Evolutionary conservation across 2,888 invertebrate genomes (phyloP).

Genomic region (Nomada fucata): DNA sequence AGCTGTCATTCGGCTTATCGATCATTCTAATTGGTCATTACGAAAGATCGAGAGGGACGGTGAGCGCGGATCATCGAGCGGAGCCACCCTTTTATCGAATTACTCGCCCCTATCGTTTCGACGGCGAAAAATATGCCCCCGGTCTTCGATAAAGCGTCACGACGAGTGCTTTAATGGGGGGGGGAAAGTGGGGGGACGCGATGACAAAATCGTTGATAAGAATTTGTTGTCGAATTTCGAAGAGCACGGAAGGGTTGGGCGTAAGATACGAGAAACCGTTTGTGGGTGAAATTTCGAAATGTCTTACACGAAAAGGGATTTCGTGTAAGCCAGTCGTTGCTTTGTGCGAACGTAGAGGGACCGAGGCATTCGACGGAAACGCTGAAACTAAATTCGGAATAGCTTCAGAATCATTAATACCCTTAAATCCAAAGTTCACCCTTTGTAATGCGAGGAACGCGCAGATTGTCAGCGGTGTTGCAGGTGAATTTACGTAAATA

Average conservation of each 20-base stretch:
- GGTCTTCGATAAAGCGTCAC: too few species aligned
- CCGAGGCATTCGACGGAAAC: too few species aligned
- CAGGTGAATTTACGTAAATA: neutral
- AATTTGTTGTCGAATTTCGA: neutral
- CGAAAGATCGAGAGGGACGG: constrained; percentile 20
- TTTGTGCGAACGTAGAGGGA: too few species aligned
- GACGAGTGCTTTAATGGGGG: neutral
- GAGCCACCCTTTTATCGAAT: constrained; percentile 18
- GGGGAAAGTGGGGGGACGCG: too few species aligned
- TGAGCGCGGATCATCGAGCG: neutral
- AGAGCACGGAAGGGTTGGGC: neutral
- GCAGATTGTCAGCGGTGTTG: too few species aligned
- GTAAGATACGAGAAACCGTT: neutral
- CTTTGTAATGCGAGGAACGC: too few species aligned
- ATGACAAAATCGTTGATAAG: too few species aligned
- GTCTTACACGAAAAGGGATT: too few species aligned
- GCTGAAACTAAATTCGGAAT: neutral
- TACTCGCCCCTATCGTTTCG: neutral
- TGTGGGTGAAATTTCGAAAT: too few species aligned
- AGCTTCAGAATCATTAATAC: neutral
- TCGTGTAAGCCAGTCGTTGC: too few species aligned
- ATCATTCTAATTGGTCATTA: constrained; percentile 49
- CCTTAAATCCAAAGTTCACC: too few species aligned
- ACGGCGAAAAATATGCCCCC: neutral
- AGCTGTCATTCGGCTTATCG: constrained; percentile 36